Conservation (phyloP, 2,113 vertebrate genomes). For the Daubentonia madagascariensis region DNA sequence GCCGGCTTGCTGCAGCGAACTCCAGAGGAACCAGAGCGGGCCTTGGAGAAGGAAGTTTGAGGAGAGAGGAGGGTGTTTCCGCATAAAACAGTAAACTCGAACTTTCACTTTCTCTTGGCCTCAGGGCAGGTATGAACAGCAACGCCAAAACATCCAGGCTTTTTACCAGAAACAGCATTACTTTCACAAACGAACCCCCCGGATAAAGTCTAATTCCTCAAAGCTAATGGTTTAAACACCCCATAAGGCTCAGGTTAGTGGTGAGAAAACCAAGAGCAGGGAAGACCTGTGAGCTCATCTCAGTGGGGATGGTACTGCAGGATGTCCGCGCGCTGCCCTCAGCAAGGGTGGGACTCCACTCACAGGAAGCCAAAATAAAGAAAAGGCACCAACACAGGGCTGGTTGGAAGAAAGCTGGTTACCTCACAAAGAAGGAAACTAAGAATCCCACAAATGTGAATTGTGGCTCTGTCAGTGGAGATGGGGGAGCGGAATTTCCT, state of each 20-base stretch:
- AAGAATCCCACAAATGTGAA: not conserved
- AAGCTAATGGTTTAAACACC: not conserved
- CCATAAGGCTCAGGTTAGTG: not conserved
- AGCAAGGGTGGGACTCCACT: not conserved
- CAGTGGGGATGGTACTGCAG: fast-evolving
- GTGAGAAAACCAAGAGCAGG: not conserved
- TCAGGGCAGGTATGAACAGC: not conserved
- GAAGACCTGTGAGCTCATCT: not conserved
- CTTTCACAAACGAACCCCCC: not conserved
- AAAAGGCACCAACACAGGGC: fast-evolving
- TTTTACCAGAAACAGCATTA: not conserved
- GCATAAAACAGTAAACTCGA: not conserved
- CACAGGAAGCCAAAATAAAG: not conserved
- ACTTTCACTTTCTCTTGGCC: slow-evolving; percentile 46
- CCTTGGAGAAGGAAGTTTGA: not conserved
- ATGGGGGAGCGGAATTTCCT: not conserved
- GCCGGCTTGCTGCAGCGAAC: not conserved
- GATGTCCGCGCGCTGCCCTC: not conserved
- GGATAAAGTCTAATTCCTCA: not conserved
- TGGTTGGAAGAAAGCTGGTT: not conserved
- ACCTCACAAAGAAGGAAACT: slow-evolving; percentile 3
- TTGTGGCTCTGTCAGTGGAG: not conserved
- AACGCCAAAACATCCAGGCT: not conserved
- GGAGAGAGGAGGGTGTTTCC: not conserved
- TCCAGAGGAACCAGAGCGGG: slow-evolving; percentile 58